A percentile compares a stretch with the other conserved stretches of the same genome.
Evolutionary conservation across 2,113 vertebrate species (phyloP).

Genomic region (Serranochromis macrocephalus): DNA sequence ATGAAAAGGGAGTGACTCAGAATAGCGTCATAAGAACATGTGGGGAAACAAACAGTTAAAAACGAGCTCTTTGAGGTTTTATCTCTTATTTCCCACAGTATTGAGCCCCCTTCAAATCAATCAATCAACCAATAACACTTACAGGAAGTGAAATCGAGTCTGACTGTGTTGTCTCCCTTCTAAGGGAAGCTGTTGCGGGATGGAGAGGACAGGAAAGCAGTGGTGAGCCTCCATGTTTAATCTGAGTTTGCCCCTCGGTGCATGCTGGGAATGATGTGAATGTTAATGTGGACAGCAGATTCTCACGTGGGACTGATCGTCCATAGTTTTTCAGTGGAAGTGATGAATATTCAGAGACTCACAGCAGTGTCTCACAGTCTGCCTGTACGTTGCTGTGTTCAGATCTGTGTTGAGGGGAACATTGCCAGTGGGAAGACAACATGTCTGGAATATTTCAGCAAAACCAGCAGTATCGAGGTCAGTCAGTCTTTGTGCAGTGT

Average conservation of each 20-base stretch:
- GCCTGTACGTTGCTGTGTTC: background rate
- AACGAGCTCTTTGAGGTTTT: background rate
- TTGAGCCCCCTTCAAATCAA: background rate
- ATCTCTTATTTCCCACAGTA: background rate
- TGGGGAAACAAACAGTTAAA: background rate
- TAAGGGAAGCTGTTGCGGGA: slow-evolving; percentile 58
- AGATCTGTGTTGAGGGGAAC: slow-evolving; percentile 92
- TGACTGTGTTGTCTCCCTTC: slow-evolving; percentile 56
- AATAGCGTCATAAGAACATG: background rate
- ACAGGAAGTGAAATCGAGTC: background rate
- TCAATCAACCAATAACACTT: background rate
- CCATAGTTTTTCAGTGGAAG: background rate
- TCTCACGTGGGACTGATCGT: background rate
- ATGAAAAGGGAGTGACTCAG: background rate
- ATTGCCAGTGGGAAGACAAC: slow-evolving; percentile 96
- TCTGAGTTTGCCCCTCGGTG: background rate
- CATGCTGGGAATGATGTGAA: background rate
- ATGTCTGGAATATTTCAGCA: slow-evolving; percentile 87
- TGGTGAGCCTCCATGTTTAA: slow-evolving; percentile 46
- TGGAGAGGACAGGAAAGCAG: slow-evolving; percentile 39
- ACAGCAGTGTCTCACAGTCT: background rate
- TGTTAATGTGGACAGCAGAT: background rate
- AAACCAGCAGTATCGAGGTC: slow-evolving; percentile 80
- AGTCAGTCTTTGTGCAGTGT: background rate
- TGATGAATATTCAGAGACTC: background rate